These are phyloP conservation scores for Lutjanus erythropterus DNA, from an alignment of 2,113 vertebrate species.

Conservation along the genomic window DNA sequence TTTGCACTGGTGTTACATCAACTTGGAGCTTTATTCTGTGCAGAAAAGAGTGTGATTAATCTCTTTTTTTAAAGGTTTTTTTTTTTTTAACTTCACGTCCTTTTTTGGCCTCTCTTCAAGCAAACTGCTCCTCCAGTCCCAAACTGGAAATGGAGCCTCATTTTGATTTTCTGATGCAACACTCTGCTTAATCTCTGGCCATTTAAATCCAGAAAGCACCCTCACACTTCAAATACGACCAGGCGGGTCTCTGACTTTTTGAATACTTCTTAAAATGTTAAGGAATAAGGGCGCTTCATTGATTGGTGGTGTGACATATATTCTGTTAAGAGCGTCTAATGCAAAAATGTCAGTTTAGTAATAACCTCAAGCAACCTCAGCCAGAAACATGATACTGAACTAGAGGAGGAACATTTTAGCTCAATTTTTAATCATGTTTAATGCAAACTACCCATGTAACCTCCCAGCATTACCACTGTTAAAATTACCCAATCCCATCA, in stretches of 20 bases:
- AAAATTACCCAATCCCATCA: not conserved
- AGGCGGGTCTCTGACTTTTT: not conserved
- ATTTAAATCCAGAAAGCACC: slow-evolving; percentile 17
- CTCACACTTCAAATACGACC: not conserved
- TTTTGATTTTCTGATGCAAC: slow-evolving; percentile 39
- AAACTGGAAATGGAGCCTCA: not conserved
- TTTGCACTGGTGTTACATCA: slow-evolving; percentile 40
- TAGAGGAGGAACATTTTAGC: too few relatives aligned
- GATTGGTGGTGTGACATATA: not conserved
- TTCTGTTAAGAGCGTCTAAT: not conserved
- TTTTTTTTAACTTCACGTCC: not conserved
- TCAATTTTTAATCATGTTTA: not conserved
- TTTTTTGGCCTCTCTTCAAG: not conserved
- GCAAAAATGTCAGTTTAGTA: not conserved
- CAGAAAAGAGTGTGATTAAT: slow-evolving; percentile 28
- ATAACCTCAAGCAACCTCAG: not conserved
- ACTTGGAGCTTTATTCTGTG: not conserved
- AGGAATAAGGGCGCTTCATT: not conserved
- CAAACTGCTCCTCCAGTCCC: slow-evolving; percentile 1
- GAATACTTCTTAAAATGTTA: not conserved
- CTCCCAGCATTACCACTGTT: not conserved
- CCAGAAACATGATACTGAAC: not conserved
- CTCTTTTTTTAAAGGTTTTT: slow-evolving; percentile 8
- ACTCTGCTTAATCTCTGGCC: not conserved
- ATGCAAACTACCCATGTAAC: not conserved